Conservation (phyloP, 2,113 vertebrate species). For the Phalacrocorax brasilianus region DNA sequence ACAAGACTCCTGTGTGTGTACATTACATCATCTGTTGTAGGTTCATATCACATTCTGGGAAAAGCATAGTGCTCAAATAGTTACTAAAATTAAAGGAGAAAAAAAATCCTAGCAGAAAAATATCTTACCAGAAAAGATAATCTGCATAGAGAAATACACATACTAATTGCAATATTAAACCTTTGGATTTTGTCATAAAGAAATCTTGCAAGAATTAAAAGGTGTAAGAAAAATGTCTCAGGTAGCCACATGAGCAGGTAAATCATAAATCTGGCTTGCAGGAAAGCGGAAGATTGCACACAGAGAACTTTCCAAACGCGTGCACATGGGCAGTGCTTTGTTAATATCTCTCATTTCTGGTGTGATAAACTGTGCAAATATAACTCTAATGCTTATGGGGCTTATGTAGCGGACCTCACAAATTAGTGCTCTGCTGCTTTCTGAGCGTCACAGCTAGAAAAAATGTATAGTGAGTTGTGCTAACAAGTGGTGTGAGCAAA, state of each 20-base stretch:
- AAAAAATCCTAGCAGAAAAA: not conserved
- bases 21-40: not conserved
- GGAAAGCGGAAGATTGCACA: not conserved
- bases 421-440: not conserved
- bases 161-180: not conserved
- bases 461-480: not conserved
- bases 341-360: not conserved
- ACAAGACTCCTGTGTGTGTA: not conserved
- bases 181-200: not conserved
- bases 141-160: not conserved
- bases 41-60: not conserved
- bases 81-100: not conserved
- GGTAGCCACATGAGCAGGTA: not conserved
- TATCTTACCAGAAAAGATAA: not conserved
- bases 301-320: not conserved
- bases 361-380: not conserved
- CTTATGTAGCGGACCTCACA: not conserved
- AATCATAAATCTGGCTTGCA: not conserved
- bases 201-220: not conserved
- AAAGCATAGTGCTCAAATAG: not conserved
- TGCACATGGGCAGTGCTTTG: not conserved
- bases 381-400: not conserved
- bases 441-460: not conserved
- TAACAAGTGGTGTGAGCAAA: not conserved
- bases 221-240: not conserved